Evolutionary conservation across 2,797 vertebrate genomes (phyloP), one percentile per base, ranked within the genome.

Genomic region (Gobionotothen gibberifrons): DNA sequence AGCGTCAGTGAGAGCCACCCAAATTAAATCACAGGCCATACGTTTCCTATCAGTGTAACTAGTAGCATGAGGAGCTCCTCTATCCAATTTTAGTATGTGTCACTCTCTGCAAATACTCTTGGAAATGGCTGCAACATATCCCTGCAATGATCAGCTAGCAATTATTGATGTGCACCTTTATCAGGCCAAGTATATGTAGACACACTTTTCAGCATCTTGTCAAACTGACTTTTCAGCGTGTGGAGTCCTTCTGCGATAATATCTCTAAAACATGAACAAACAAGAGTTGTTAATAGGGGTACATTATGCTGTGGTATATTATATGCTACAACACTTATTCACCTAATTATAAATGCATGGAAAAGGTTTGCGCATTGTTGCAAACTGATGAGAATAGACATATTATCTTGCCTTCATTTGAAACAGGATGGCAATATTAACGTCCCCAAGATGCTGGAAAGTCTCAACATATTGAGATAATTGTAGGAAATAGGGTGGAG

Each of bases 1-100:
- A 49, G 49, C 42, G 69, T 77, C 43, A 66, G 52, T 56, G 21
- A 75, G 55, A 76, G 55, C 26, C 60, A 73, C 68, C 22, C 52
- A 84, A 68, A 82, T 76, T 8, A 48, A 82, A 85, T 85, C 55
- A 81, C 42, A 77, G 29, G 40, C 52, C 60, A 67, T 54, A 48
- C n/a, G 32, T 63, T 29, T 48, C 72, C 42, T 13, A 74, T 78
- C 58, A 77, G 39, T 9, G 12, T 66, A 82, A 84, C 71, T 22
- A 22, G 47, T 15, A 51, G 61, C 79, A 77, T 12, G 53, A 70
- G 75, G 42, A 47, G 44, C 36, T 42, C 19, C 43, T 4, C 13
- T 19, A 9, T 7, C 3, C 12, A 16, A 65, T 60, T 32, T 14
- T 12, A 49, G 22, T 13, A 29, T 5, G 19, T 56, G n/a, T 44